Evolutionary conservation across 2,888 invertebrate species (phyloP).

Genomic region (Andricus quercusramuli): DNA sequence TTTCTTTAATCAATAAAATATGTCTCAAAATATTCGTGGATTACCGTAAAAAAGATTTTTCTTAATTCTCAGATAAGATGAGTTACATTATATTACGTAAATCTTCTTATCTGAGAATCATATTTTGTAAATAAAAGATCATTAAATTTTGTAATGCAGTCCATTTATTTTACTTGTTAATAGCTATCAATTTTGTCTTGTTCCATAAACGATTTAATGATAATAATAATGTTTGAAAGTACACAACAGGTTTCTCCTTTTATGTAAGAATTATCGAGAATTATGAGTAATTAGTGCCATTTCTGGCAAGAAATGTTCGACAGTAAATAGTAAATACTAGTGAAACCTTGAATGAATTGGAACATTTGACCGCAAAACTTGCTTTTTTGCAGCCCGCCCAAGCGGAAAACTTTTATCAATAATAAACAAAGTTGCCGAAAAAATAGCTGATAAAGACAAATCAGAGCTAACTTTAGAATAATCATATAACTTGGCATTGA

Average conservation of each 20-base stretch:
- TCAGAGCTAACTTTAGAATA: too few species aligned
- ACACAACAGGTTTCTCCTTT: not conserved
- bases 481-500: too few species aligned
- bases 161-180: too few species aligned
- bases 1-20: not conserved
- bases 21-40: not conserved
- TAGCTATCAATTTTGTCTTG: not conserved
- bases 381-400: not conserved
- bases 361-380: not conserved
- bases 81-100: too few species aligned
- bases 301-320: not conserved
- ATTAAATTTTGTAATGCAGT: too few species aligned
- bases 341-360: not conserved
- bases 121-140: too few species aligned
- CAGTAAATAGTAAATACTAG: not conserved
- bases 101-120: too few species aligned
- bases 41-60: not conserved
- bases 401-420: not conserved
- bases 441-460: not conserved
- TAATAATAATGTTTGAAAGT: not conserved
- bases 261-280: not conserved
- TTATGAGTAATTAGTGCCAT: conserved; percentile 1
- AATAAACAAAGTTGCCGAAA: not conserved
- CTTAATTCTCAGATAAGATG: too few species aligned
- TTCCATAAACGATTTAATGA: not conserved